Evolutionary conservation across 2,113 vertebrate species (phyloP), one percentile per base, ranked within the genome.

Genomic region (Himantopus leucocephalus): DNA sequence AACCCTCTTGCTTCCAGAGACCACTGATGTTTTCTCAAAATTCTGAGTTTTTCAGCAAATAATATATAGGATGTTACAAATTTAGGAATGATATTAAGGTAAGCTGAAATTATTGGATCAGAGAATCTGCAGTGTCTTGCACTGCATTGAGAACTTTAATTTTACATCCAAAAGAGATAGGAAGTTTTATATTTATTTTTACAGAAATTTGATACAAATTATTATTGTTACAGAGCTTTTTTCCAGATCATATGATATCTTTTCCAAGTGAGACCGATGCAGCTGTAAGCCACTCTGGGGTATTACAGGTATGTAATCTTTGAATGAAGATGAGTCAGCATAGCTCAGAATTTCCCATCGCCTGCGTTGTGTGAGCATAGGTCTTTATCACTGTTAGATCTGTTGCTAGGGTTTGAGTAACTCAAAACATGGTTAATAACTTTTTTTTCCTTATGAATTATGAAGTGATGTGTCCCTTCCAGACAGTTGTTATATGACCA

Each of bases 161-260:
- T 76, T 50, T 62, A 70, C 1, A 2, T 84, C 23, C 43, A 37
- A 66, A 56, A 68, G 60, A 48, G 12, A 34, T 10, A 45, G 14
- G 29, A 80, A 75, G 20, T 45, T 89, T 78, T 58, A 9, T 91
- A 14, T 66, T 91, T 37, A 62, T 70, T 87, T 92, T 84, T 83
- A 27, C 3, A 8, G 23, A 91, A 78, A 27, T 82, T 80, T 98
- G 84, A 96, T 91, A 72, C 74, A 43, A 87, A 75, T 91, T 93
- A 85, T 97, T 97, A 53, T 62, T 87, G 92, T 97, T 79, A 63
- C 95, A 99, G 99, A 99, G 98, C 83, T 99, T 99, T 98, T 99
- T 99, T 97, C 99, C 99, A 88, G 99, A 99, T 95, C 98, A 99
- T 95, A 99, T 99, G 99, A 98, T 99, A 93, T 99, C 99, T 90